Base-by-base conservation (phyloP, 2,797 vertebrate species). In the Leptatherina wallacei region DNA sequence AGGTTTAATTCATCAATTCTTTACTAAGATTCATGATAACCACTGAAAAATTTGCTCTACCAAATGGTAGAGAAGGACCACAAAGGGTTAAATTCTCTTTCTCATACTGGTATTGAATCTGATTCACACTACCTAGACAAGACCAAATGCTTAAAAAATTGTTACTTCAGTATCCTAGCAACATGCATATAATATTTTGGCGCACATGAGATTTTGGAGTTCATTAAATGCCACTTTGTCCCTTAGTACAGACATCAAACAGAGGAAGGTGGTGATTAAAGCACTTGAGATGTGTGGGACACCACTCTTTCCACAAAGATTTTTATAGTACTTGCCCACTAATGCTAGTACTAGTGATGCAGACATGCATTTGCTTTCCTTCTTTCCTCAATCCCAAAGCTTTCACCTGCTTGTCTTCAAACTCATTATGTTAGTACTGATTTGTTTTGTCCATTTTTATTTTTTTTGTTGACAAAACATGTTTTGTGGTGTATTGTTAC, bases 231-330 rank as follows among this genome's bases (percentile, higher is more conserved):
- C 7, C 29, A 29, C 4, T 55, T 24, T 55, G 52, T 30, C 8
- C 52, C 24, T 6, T 14, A 6, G 42, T 44, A 44, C 16, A 44
- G 42, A 44, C 42, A 44, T 7, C 14, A 44, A 18, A 6, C 16
- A 27, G 52, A 16, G 4, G 20, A 52, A 35, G 51, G 16, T 73
- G 33, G 6, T 47, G 55, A 22, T 42, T 65, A 42, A 57, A 73
- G 13, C 10, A 30, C 16, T 65, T 11, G 55, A 33, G 51, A 12
- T 2, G 24, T 54, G 51, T 54, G 22, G 29, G 35, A 49, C 14
- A 27, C 7, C n/a, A 27, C 22, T 54, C 5, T 47, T n/a, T 52
- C 4, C 18, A 27, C 42, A 38, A 32, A 14, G 22, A 9, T 22
- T 38, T 67, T 32, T 63, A 42, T 52, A 35, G 24, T 54, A 63